Evolutionary conservation across 2,888 invertebrate species (phyloP).

Genomic region (Agrochola lota): DNA sequence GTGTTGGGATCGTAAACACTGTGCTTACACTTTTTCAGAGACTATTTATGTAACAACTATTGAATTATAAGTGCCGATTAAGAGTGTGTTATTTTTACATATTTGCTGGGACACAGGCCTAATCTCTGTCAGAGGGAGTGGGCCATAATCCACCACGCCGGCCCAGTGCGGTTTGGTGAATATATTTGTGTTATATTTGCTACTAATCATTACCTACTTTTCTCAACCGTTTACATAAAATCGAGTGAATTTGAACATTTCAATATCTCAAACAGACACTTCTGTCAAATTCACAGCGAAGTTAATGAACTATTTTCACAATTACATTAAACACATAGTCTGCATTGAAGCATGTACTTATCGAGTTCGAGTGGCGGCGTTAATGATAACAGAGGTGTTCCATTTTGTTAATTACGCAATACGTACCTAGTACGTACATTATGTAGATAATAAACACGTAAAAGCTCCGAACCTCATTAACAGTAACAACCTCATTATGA

Average conservation of each 20-base stretch:
- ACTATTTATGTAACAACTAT: background rate
- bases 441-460: constrained; percentile 32
- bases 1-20: constrained; percentile 32
- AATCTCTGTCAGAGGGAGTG: too few relatives aligned
- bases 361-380: constrained; percentile 24
- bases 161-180: too few relatives aligned
- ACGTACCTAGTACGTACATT: constrained; percentile 1
- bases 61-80: background rate
- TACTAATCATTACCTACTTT: background rate
- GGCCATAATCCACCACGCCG: too few relatives aligned
- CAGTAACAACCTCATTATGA: constrained; percentile 36
- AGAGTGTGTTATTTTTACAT: background rate
- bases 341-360: constrained; percentile 10
- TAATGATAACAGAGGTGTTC: constrained; percentile 37
- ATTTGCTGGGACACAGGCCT: too few relatives aligned
- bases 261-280: background rate
- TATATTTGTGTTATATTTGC: background rate
- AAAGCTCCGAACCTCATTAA: constrained; percentile 34
- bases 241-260: constrained; percentile 4
- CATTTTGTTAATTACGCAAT: constrained; percentile 33
- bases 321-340: constrained; percentile 44
- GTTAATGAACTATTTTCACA: constrained; percentile 31
- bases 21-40: background rate
- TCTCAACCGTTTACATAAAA: background rate
- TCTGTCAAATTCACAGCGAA: constrained; percentile 1